A percentile compares a stretch with the other conserved stretches of the same genome.
Conservation (phyloP, 2,113 vertebrate species). For the Nestor notabilis region DNA sequence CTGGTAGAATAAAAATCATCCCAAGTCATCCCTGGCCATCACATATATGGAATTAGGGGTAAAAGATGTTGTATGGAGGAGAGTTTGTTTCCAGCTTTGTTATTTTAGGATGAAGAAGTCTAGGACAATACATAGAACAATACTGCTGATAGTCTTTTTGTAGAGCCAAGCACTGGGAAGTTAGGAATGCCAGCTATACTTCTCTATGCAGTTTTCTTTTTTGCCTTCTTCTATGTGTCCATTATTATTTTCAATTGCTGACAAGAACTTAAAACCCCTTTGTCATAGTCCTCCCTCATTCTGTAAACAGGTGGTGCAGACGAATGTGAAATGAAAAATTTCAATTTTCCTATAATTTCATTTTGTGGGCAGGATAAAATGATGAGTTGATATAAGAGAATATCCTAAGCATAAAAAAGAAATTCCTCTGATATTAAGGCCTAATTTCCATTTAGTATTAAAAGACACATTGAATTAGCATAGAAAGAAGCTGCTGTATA, state of each 20-base stretch:
- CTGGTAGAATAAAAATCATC: too few species aligned
- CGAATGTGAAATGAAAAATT: neutral
- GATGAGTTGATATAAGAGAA: neutral
- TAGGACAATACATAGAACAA: neutral
- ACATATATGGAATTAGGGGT: neutral
- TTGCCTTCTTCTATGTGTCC: neutral
- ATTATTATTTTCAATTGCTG: neutral
- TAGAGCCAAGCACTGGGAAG: neutral
- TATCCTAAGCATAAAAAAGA: neutral
- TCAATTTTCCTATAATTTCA: neutral
- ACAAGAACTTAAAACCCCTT: neutral
- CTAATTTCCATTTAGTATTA: neutral
- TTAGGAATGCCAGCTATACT: neutral
- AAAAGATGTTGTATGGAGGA: neutral
- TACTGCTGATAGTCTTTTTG: neutral
- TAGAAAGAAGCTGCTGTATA: neutral
- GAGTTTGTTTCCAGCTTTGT: neutral
- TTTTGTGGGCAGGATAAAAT: neutral
- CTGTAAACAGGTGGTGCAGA: neutral
- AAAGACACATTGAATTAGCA: neutral
- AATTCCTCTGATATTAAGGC: neutral
- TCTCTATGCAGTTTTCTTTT: neutral
- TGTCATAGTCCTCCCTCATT: neutral
- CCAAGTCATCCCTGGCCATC: neutral
- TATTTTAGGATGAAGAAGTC: neutral